Conservation (phyloP, 2,797 vertebrate genomes). For the Anableps anableps region DNA sequence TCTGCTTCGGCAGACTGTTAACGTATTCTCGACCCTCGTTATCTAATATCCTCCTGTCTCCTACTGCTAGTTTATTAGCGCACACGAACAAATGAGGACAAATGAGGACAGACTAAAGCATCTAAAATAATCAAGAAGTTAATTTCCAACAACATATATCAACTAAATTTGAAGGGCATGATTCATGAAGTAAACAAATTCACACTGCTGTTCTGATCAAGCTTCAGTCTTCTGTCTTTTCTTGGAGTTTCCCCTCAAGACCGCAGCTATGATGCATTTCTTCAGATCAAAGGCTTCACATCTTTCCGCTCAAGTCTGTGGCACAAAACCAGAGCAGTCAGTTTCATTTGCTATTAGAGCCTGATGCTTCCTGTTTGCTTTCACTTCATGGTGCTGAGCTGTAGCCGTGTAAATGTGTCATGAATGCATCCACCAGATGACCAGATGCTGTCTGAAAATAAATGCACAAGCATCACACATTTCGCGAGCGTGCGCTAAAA, state of each 20-base stretch:
- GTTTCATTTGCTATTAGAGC: background rate
- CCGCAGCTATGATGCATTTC: constrained; percentile 50
- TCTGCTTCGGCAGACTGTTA: background rate
- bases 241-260: constrained; percentile 25
- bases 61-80: background rate
- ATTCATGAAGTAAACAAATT: constrained; percentile 11
- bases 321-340: constrained; percentile 31
- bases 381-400: background rate
- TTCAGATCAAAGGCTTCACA: constrained; percentile 52
- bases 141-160: constrained; percentile 14
- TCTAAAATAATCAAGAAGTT: background rate
- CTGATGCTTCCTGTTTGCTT: background rate
- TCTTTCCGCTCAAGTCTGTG: constrained; percentile 37
- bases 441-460: constrained; percentile 22
- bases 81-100: background rate
- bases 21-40: background rate
- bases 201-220: constrained; percentile 26
- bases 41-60: background rate
- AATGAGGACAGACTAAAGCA: background rate
- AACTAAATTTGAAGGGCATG: constrained; percentile 19
- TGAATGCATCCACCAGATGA: background rate
- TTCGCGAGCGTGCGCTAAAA: constrained; percentile 41
- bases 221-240: constrained; percentile 47
- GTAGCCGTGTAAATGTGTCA: background rate
- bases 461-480: constrained; percentile 26